Base-by-base conservation (phyloP, 2,888 invertebrate species). In the Cryptocephalus moraei region DNA sequence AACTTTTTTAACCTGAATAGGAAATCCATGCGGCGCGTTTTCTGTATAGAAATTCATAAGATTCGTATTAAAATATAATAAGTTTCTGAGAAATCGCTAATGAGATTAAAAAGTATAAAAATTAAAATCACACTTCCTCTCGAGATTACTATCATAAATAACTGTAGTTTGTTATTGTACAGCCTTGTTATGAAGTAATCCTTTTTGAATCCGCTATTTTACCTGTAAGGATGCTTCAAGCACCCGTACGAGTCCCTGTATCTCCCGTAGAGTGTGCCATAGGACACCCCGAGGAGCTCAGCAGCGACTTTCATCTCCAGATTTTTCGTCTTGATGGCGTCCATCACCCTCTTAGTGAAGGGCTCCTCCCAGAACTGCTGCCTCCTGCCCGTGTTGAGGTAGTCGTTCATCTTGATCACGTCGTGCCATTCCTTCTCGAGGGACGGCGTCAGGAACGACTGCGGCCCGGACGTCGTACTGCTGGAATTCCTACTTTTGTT, bases 361-460 rank as follows among this genome's bases (percentile, higher is more conserved):
- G 87, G 84, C 67, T 91, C 91, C 65, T 91, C 91, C 91, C 91
- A 92, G 72, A 91, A 92, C 72, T 91, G 91, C 49, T 91, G 91
- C 44, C 91, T 73, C 33, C 91, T 73, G 2, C 91, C 91, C 59
- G 87, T 88, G 60, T 86, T 84, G 51, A 91, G 71, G 64, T 91
- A 91, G 62, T 90, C 90, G 66, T 86, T 87, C 77, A 91, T 82
- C 69, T 88, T 90, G 49, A 91, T 79, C 38, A 91, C 90, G 70
- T 90, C 85, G 44, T 74, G 69, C 70, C 71, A 71, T 54, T 72
- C 70, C 51, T 68, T 68, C 54, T 71, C 70, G 51, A 70, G 56
- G 13, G 67, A 63, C n/a, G 69, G 68, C 11, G 69, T 68, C 11
- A 70, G 55, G 46, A 64, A 66, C 10, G 66, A 62, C 48, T 60